Evolutionary conservation across 2,113 vertebrate genomes (phyloP), one percentile per base, ranked within the genome.

Genomic region (Peromyscus leucopus): DNA sequence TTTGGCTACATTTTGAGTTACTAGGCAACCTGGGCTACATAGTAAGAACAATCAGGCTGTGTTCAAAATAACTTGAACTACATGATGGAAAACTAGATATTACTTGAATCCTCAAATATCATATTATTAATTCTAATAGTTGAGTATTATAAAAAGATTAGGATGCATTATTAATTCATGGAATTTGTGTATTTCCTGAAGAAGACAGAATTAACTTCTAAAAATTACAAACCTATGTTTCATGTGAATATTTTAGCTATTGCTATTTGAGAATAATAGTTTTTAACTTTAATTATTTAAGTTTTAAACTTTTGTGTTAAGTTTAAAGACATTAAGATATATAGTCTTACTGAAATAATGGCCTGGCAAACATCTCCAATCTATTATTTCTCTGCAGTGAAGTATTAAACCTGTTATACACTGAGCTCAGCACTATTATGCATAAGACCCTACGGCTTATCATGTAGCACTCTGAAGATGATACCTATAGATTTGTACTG

Each of bases 201-300:
- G 33, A 65, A 59, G 39, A 59, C 33, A 94, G 9, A 57, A 71
- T 5, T 72, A 69, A 36, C 6, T 59, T 26, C 17, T 2, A 85
- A 75, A 93, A 92, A 83, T 36, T 17, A 0, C n/a, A 65, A 90
- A 93, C n/a, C 21, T 8, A 51, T 17, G 12, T 2, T 79, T n/a
- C 31, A 65, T 79, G 21, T 36, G 12, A 65, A n/a, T 65, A 36
- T 51, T 79, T 16, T 79, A n/a, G 21, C 48, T n/a, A 15, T 75
- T 89, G 16, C 9, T 59, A 5, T 36, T 78, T 76, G 39, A 63
- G 31, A 61, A 63, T 65, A 46, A 55, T 31, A 42, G 71, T 96
- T 71, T 93, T 75, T 95, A 89, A 89, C 15, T n/a, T 72, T 88
- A 63, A 46, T 84, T 76, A 84, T 55, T 92, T 74, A 84, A 26